phyloP scores from a whole-genome alignment of 2,888 invertebrate species.

The Pterobdella sp. region DNA sequence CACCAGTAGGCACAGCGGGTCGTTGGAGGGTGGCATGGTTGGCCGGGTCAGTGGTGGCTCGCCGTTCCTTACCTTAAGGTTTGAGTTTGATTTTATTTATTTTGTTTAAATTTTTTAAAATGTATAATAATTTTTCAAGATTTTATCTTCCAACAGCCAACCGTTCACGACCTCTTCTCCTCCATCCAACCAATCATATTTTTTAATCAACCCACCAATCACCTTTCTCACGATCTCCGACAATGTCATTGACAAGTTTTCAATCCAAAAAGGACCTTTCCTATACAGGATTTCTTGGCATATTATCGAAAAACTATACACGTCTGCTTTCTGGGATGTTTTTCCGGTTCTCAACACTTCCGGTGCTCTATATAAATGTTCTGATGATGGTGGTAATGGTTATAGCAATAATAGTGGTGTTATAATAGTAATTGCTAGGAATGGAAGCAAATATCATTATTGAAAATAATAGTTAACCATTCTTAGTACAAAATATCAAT shows the following conservation, averaged over 20 bases:
- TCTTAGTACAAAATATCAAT: too few relatives aligned
- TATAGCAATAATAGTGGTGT: not conserved
- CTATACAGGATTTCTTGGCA: constrained; percentile 73
- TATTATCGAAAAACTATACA: constrained; percentile 83
- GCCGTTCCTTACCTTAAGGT: constrained; percentile 64
- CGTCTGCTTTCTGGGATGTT: constrained; percentile 50
- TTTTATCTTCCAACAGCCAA: too few relatives aligned
- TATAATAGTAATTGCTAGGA: not conserved
- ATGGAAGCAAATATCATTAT: not conserved
- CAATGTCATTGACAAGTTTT: constrained; percentile 34
- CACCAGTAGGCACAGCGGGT: constrained; percentile 64
- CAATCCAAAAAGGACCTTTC: constrained; percentile 47
- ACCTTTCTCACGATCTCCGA: constrained; percentile 9
- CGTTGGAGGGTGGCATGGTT: constrained; percentile 45
- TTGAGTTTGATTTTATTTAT: too few relatives aligned
- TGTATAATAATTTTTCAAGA: too few relatives aligned
- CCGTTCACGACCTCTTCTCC: too few relatives aligned
- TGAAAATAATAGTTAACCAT: too few relatives aligned
- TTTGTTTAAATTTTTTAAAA: too few relatives aligned
- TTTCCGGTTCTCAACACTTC: constrained; percentile 63
- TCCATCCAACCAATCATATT: too few relatives aligned
- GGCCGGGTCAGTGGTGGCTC: constrained; percentile 69
- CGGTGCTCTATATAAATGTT: constrained; percentile 74
- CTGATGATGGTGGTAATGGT: constrained; percentile 33
- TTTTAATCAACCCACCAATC: too few relatives aligned